Base-by-base conservation (phyloP, 2,888 invertebrate species). In the Lypha dubia region DNA sequence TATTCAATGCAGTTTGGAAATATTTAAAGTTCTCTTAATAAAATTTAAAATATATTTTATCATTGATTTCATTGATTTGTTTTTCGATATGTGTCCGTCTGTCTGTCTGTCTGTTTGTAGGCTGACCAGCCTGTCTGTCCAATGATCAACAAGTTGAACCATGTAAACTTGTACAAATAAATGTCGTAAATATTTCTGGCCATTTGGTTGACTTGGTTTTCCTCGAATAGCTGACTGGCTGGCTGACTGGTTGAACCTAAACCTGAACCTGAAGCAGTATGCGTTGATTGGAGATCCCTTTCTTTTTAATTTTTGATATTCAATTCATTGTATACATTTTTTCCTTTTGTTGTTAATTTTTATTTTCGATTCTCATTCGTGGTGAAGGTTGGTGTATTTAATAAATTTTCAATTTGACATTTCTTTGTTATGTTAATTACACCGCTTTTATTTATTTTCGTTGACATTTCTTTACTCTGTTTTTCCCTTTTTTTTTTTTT, bases 401-500 rank as follows among this genome's bases (percentile, higher is more conserved):
- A 84, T 84, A 84, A 84, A 84, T 84, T 84, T 81, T 81, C 77
- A 84, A 84, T 84, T 84, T 84, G 84, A 84, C 84, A 81, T 80
- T 84, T 84, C 90, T 90, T 90, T 90, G 90, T 90, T 88, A 90
- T 90, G 90, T 89, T 90, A 90, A 90, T 90, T 89, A 89, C 88
- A 87, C 90, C 90, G 90, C 90, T 87, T 85, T 79, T 79, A 35
- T 49, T n/a, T 73, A 38, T 58, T 51, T 56, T 65, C 67, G 76
- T 76, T 84, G 81, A 74, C 68, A 76, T 74, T 70, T 79, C 44
- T 68, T 76, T 74, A 79, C 83, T 84, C 77, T 70, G 65, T 82
- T 81, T 51, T 51, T 53, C 67, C 51, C 28, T 13, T 56, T 51
- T 51, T 53, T 73, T 60, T 38, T 13, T 56, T 56, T 13, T 15